Base-by-base conservation (phyloP, 2,797 vertebrate genomes). In the Phoeniculus purpureus region DNA sequence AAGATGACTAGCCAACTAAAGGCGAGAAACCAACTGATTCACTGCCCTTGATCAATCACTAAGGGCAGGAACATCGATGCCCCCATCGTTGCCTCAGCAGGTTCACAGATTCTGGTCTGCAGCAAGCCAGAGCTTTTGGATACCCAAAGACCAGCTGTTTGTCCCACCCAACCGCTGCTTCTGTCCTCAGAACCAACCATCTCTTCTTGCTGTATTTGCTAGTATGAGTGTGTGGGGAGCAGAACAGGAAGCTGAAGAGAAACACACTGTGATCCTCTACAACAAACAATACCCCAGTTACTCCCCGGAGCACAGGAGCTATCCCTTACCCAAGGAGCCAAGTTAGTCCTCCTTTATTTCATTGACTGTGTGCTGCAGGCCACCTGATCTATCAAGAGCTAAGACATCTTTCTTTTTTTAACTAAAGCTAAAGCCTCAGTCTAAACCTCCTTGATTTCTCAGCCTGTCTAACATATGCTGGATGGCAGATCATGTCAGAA, bases 401-500 rank as follows among this genome's bases (percentile, higher is more conserved):
- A 82, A 89, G 79, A 92, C 34, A 51, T 85, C 86, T 82, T 76
- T 81, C 82, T 81, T 82, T 89, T 64, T 92, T 85, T 25, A 94
- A 85, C 74, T 60, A 77, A 92, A 91, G 81, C 91, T 90, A 80
- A 94, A 95, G 78, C 83, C 75, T 93, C 90, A 75, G 54, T 62
- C 88, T 94, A 92, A 94, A 95, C 15, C 75, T 58, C 83, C 92
- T 77, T 84, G 87, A 90, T 94, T 91, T 91, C 93, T 88, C 91
- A 95, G 91, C 75, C 88, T 90, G 90, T 86, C 87, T 93, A 92
- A 91, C 86, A 92, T 96, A 95, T 95, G 94, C 94, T 95, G 94
- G 94, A 43, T 93, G 81, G 94, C 93, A 96, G 93, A 94, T 95
- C 93, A 90, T 95, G 88, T 95, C 88, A 96, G 94, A 95, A 95